A percentile compares a stretch with the other conserved stretches of the same genome.
phyloP scores from a whole-genome alignment of 2,113 vertebrate genomes.

The Rana temporaria region DNA sequence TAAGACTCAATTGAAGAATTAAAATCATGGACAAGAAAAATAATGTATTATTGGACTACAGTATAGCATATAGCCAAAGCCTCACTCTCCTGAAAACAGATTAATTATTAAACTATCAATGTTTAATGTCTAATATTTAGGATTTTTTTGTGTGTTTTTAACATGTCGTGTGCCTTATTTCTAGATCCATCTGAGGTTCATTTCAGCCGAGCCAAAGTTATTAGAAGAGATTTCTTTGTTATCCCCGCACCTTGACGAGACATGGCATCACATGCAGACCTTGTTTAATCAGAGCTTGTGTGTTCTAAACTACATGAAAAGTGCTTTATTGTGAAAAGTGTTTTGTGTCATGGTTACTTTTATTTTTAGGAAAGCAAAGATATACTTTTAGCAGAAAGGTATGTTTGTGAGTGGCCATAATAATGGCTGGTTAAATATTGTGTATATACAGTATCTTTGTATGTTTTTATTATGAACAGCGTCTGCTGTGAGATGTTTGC shows the following conservation, averaged over 20 bases:
- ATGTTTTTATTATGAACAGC: neutral
- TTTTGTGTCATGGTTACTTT: slow-evolving; percentile 9
- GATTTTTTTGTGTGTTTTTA: too few relatives aligned
- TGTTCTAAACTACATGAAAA: slow-evolving; percentile 90
- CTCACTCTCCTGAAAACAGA: too few relatives aligned
- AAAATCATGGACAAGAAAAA: too few relatives aligned
- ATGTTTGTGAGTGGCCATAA: neutral
- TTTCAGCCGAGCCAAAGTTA: slow-evolving; percentile 80
- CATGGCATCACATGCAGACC: slow-evolving; percentile 81
- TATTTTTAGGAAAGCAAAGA: neutral
- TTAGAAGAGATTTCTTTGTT: slow-evolving; percentile 77
- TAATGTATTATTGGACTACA: too few relatives aligned
- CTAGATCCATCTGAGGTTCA: slow-evolving; percentile 84
- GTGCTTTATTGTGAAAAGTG: slow-evolving; percentile 82
- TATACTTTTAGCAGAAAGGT: neutral
- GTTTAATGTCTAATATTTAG: too few relatives aligned
- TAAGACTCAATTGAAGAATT: too few relatives aligned
- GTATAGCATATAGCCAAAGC: too few relatives aligned
- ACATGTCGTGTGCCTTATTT: slow-evolving; percentile 41
- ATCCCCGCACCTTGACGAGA: slow-evolving; percentile 76
- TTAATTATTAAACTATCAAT: too few relatives aligned
- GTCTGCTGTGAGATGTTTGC: neutral
- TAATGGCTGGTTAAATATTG: neutral
- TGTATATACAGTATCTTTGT: neutral
- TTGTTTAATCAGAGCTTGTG: slow-evolving; percentile 91